Percentiles rank a stretch among this genome's conserved stretches.
These are phyloP conservation scores for Eleutherodactylus coqui DNA, from an alignment of 2,797 vertebrate genomes.

Conservation along the genomic window DNA sequence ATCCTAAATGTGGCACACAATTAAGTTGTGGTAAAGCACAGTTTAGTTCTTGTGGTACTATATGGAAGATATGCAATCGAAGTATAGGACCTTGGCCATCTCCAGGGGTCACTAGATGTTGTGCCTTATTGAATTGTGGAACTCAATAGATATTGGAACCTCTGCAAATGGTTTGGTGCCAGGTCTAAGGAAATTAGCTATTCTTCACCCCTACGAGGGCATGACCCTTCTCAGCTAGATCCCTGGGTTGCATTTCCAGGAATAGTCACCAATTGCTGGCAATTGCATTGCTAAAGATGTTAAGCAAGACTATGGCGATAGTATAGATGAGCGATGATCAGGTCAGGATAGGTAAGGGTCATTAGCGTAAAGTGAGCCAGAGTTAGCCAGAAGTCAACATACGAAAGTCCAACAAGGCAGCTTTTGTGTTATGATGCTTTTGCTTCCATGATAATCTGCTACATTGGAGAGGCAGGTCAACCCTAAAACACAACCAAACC, in stretches of 20 bases:
- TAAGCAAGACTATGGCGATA: background rate
- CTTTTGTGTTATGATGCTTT: no score
- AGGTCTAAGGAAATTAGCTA: background rate
- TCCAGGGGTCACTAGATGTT: no score
- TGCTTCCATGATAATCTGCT: no score
- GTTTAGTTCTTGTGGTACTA: background rate
- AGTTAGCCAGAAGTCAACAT: background rate
- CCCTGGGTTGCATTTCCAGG: background rate
- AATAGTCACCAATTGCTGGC: background rate
- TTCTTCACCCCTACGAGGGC: background rate
- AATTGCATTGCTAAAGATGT: background rate
- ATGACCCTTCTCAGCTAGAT: background rate
- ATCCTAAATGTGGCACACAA: background rate
- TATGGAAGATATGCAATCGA: background rate
- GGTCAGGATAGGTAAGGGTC: background rate
- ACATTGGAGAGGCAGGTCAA: no score
- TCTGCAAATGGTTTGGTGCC: no score
- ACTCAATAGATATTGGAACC: no score
- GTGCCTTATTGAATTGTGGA: background rate
- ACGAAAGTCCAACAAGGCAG: background rate
- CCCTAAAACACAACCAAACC: no score
- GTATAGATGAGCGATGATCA: background rate
- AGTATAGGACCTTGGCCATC: background rate
- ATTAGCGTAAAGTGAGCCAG: no score
- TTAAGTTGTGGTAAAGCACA: background rate